Evolutionary conservation across 2,888 invertebrate species (phyloP).

Genomic region (Chelonus formosanus): DNA sequence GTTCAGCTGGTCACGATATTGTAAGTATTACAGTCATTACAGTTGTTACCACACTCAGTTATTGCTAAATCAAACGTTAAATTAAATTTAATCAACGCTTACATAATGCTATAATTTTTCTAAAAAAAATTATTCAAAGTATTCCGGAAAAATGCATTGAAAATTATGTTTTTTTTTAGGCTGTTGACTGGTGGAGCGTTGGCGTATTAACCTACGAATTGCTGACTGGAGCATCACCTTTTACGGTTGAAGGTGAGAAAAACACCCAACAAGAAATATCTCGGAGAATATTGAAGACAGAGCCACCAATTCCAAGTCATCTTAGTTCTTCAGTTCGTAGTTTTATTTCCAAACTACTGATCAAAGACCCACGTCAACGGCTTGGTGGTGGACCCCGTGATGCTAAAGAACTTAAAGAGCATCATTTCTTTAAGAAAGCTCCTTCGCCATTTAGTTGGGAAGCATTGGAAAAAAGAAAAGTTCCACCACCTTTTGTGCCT

Average conservation of each 20-base stretch:
- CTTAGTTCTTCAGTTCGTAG: slow-evolving; percentile 79
- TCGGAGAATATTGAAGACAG: slow-evolving; percentile 84
- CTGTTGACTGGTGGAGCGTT: slow-evolving; percentile 99
- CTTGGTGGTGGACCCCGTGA: slow-evolving; percentile 87
- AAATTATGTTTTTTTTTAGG: slow-evolving; percentile 67
- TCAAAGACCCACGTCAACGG: slow-evolving; percentile 88
- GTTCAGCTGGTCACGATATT: slow-evolving; percentile 91
- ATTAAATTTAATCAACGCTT: no score
- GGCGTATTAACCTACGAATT: slow-evolving; percentile 96
- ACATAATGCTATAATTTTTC: no score
- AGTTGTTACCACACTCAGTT: no score
- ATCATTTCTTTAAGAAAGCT: slow-evolving; percentile 81
- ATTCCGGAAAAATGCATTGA: no score
- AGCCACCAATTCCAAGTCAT: slow-evolving; percentile 87
- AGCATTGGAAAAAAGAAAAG: slow-evolving; percentile 78
- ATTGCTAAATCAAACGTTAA: no score
- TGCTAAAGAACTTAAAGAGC: slow-evolving; percentile 88
- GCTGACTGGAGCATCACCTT: slow-evolving; percentile 95
- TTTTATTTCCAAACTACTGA: slow-evolving; percentile 83
- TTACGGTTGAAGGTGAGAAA: slow-evolving; percentile 93
- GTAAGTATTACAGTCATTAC: slow-evolving; percentile 71
- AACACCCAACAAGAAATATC: slow-evolving; percentile 97
- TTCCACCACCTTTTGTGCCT: slow-evolving; percentile 92
- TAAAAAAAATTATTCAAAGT: no score
- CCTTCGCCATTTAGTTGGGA: slow-evolving; percentile 72